Evolutionary conservation across 2,113 vertebrate genomes (phyloP), one percentile per base, ranked within the genome.

Genomic region (Ciconia stormi): DNA sequence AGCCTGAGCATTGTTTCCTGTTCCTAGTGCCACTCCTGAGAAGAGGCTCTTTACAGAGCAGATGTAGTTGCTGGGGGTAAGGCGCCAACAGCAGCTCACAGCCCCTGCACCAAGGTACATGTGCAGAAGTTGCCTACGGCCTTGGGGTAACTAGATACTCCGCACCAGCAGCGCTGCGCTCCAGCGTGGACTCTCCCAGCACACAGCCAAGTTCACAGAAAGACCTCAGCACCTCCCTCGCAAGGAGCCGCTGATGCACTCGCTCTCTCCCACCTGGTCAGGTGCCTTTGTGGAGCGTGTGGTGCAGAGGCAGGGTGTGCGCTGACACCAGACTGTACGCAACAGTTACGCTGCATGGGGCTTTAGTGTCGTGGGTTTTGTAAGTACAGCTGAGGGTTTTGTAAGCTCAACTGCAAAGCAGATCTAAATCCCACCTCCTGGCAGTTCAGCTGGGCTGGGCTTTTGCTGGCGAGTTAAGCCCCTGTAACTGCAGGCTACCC

Each of bases 211-310:
- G 34, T 13, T 10, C 42, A 15, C 36, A 61, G 52, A 26, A 27
- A 3, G 22, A 12, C 36, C 71, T 72, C 16, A 10, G 49, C 9
- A 5, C 53, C 5, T 5, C 47, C 53, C 21, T 40, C 8, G 1
- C 6, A 5, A 1, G 0, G 25, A 32, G 52, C 55, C 0, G 0
- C 1, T 18, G 56, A 2, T 11, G 10, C 11, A 0, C 7, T 47
- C 11, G 3, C n/a, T 32, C 27, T 82, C 19, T 78, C 23, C 65
- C 2, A 0, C 15, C 65, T 21, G 55, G 3, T 2, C 3, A 30
- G 46, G 46, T 11, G 40, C 38, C n/a, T 11, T 1, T 0, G 0
- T 8, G 56, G 7, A 14, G 55, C 0, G 15, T 3, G 34, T 12
- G 63, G 63, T 20, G 71, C 77, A 69, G 40, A 23, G 47, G 34